These are phyloP conservation scores for Athetis lepigone DNA, from an alignment of 2,888 invertebrate genomes.

Conservation along the genomic window DNA sequence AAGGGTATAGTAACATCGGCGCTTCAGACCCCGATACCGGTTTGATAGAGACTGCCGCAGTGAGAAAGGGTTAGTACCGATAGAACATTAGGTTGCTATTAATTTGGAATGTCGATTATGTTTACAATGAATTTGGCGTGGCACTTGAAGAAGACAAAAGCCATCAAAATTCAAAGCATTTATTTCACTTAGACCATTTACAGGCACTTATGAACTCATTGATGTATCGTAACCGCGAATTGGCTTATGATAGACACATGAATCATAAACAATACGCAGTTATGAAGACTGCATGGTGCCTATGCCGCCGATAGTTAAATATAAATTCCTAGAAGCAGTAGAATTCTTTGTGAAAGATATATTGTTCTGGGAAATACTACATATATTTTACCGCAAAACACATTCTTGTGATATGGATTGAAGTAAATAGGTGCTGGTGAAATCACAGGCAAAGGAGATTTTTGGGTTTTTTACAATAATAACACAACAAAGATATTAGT, in stretches of 20 bases:
- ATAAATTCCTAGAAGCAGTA: too few species aligned
- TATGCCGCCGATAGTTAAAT: not conserved
- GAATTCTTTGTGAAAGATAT: too few species aligned
- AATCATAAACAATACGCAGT: not conserved
- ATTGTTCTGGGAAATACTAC: too few species aligned
- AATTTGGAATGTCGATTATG: conserved; percentile 57
- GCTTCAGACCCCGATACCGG: conserved; percentile 73
- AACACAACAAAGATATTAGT: too few species aligned
- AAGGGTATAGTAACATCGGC: conserved; percentile 72
- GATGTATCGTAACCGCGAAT: conserved; percentile 23
- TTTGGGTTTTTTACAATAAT: too few species aligned
- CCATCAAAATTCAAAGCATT: too few species aligned
- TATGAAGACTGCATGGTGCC: conserved; percentile 3
- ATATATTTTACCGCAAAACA: too few species aligned
- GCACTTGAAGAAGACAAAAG: conserved; percentile 22
- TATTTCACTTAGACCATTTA: too few species aligned
- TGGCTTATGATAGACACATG: not conserved
- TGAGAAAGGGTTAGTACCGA: conserved; percentile 77
- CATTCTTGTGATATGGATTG: too few species aligned
- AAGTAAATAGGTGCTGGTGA: too few species aligned
- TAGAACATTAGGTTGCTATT: conserved; percentile 64
- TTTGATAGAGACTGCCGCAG: conserved; percentile 76
- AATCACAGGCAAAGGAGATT: too few species aligned
- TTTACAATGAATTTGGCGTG: conserved; percentile 42
- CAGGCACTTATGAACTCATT: too few species aligned